phyloP scores from a whole-genome alignment of 2,113 vertebrate genomes.

The Phalacrocorax pelagicus region DNA sequence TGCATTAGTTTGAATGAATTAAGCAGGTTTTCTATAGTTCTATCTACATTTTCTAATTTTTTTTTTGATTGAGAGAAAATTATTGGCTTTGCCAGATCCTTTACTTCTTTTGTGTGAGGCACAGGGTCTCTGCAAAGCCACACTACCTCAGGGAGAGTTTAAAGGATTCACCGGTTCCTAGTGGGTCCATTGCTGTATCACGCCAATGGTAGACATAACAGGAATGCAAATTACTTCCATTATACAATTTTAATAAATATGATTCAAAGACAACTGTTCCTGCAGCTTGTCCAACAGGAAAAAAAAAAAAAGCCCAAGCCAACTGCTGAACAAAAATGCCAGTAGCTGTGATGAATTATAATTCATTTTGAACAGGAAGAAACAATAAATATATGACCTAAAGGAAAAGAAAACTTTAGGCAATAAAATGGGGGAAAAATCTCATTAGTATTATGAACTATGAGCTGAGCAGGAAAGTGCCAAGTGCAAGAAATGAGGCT shows the following conservation, averaged over 20 bases:
- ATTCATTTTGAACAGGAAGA: not conserved
- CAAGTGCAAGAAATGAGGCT: not conserved
- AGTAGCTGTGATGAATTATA: not conserved
- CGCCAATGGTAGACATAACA: not conserved
- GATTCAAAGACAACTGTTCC: not conserved
- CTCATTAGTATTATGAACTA: not conserved
- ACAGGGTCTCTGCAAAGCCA: not conserved
- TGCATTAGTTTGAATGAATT: not conserved
- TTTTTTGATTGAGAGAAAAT: not conserved
- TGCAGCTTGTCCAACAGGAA: not conserved
- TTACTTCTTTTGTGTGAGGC: not conserved
- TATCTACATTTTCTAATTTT: not conserved
- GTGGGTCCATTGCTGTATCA: not conserved
- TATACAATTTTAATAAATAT: slow-evolving; percentile 44
- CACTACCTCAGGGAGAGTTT: not conserved
- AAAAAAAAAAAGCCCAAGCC: not conserved
- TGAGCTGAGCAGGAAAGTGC: not conserved
- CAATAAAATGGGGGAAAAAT: not conserved
- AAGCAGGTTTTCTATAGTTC: not conserved
- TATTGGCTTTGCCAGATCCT: not conserved
- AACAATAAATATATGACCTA: not conserved
- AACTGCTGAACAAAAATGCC: not conserved
- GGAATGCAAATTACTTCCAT: slow-evolving; percentile 37
- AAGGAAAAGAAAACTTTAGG: not conserved
- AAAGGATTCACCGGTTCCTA: not conserved